Base-by-base conservation (phyloP, 2,797 vertebrate genomes). In the Rhinella marina region DNA sequence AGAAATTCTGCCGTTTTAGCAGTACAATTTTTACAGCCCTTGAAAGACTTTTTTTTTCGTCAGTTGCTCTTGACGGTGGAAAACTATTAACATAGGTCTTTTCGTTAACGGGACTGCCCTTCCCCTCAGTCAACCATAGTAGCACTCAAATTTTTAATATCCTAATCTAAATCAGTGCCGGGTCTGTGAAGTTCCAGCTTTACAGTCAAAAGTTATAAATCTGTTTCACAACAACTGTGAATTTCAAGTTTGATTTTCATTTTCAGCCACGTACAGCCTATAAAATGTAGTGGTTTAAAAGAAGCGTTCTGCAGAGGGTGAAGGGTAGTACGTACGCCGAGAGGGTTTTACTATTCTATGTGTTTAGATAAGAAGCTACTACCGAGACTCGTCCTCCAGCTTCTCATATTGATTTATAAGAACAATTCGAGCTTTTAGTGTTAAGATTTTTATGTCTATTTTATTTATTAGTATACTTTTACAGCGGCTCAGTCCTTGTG, bases 181-280 rank as follows among this genome's bases (percentile, higher is more conserved):
- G 32, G 56, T 81, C 25, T 76, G 72, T 76, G 83, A 32, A 77
- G 72, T 52, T 80, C 48, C 25, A 56, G 84, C 48, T 29, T 54
- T 27, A 64, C 48, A 52, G 84, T 27, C 32, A 70, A 77, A 64
- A 80, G 59, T 70, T 80, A 80, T 86, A 79, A 79, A 80, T 86
- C 77, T 80, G 73, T 80, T 86, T 80, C 84, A 80, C 76, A 78
- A 76, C 83, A 76, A 86, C 27, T 68, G 62, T 56, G 85, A 80
- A 66, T 41, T 86, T 57, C 85, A 59, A 78, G 76, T 80, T 56
- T 54, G 50, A 57, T 68, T 72, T 68, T 86, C 62, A 68, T 86
- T 70, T 56, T 68, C 32, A 72, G 52, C 85, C 77, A 86, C 50
- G 85, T 80, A 70, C 61, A 59, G 9, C n/a, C 59, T 59, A 59